phyloP scores from a whole-genome alignment of 2,113 vertebrate genomes.

The Reinhardtius hippoglossoides region DNA sequence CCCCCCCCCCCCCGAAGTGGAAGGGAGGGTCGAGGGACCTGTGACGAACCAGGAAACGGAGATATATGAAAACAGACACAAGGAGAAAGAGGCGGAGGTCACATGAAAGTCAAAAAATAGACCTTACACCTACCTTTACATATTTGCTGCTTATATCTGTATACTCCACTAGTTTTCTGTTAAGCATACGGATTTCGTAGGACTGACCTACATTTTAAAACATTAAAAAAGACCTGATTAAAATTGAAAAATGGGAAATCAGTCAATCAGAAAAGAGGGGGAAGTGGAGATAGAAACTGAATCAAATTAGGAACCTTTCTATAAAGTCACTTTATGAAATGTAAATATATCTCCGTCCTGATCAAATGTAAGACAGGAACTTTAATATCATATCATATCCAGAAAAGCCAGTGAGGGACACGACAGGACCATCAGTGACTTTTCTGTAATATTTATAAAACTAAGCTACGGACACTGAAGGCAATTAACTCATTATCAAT shows the following conservation, averaged over 20 bases:
- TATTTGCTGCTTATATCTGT: conserved; percentile 94
- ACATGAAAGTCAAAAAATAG: conserved; percentile 56
- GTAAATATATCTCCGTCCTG: conserved; percentile 13
- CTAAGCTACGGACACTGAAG: neutral
- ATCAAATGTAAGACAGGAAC: conserved; percentile 17
- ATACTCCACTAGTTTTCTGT: conserved; percentile 94
- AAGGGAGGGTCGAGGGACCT: conserved; percentile 58
- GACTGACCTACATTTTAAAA: conserved; percentile 91
- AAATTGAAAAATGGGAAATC: conserved; percentile 70
- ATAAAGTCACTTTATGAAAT: neutral
- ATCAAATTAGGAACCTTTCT: conserved; percentile 42
- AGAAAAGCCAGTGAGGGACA: neutral
- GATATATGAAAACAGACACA: conserved; percentile 54
- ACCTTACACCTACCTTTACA: conserved; percentile 90
- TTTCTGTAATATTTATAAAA: neutral
- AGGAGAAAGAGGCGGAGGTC: conserved; percentile 51
- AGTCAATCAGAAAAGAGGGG: conserved; percentile 69
- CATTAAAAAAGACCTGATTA: conserved; percentile 81
- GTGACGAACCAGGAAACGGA: conserved; percentile 50
- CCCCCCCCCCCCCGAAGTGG: conserved; percentile 52
- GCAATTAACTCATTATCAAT: conserved; percentile 25
- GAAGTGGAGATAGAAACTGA: conserved; percentile 52
- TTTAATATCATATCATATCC: conserved; percentile 8
- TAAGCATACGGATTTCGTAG: conserved; percentile 97
- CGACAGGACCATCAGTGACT: neutral